A percentile compares a stretch with the other conserved stretches of the same genome.
Conservation (phyloP, 2,888 invertebrate species). For the Brachynemurus nebulosus region DNA sequence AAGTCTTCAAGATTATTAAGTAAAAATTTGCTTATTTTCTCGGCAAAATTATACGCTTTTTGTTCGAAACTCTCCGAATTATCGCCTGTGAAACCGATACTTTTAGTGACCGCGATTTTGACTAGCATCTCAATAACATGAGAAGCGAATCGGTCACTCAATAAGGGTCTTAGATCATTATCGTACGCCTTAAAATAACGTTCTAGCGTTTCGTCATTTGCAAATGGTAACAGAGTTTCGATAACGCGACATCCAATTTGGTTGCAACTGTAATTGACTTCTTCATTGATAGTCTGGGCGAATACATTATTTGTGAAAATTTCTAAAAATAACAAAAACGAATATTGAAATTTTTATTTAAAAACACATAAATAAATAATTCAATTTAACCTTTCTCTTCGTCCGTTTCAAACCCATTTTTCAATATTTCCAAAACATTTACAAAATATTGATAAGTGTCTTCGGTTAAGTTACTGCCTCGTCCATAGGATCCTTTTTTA, state of each 20-base stretch:
- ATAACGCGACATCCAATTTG: constrained; percentile 67
- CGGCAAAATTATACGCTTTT: constrained; percentile 46
- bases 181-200: constrained; percentile 47
- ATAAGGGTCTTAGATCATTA: constrained; percentile 52
- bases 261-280: constrained; percentile 60
- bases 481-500: constrained; percentile 56
- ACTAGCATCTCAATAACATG: constrained; percentile 64
- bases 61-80: constrained; percentile 35
- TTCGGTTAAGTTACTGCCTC: constrained; percentile 53
- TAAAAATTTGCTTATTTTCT: constrained; percentile 59
- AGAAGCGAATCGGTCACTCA: constrained; percentile 63
- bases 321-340: constrained; percentile 33
- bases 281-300: constrained; percentile 52
- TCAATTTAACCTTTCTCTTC: constrained; percentile 59
- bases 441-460: constrained; percentile 68
- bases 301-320: constrained; percentile 63
- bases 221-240: constrained; percentile 58
- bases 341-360: constrained; percentile 3
- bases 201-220: constrained; percentile 46
- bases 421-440: constrained; percentile 47
- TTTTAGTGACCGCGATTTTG: constrained; percentile 15
- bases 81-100: constrained; percentile 16
- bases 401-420: constrained; percentile 42
- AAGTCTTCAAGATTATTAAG: constrained; percentile 78
- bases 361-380: constrained; percentile 9